Evolutionary conservation across 2,797 vertebrate genomes (phyloP).

Genomic region (Danio jaintianensis): DNA sequence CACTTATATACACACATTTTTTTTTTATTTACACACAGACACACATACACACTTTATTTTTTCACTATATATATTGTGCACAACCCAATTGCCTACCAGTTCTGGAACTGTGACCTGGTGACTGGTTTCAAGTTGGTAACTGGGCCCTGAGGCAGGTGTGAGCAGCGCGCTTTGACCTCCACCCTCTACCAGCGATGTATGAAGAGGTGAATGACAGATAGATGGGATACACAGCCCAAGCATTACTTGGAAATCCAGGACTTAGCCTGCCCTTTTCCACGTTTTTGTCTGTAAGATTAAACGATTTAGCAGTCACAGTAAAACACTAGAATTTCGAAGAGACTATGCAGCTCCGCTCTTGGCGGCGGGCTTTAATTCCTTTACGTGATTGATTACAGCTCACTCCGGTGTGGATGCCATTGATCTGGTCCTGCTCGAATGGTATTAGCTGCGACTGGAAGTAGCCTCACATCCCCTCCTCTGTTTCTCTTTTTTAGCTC

Average conservation of each 20-base stretch:
- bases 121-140: conserved; percentile 35
- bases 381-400: conserved; percentile 49
- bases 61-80: background rate
- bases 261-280: conserved; percentile 53
- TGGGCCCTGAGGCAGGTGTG: conserved; percentile 36
- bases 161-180: conserved; percentile 45
- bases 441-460: conserved; percentile 9
- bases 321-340: conserved; percentile 39
- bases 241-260: conserved; percentile 46
- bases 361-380: conserved; percentile 33
- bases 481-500: conserved; percentile 76
- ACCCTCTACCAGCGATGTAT: conserved; percentile 47
- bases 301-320: conserved; percentile 55
- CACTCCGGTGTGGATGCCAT: conserved; percentile 23
- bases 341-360: conserved; percentile 22
- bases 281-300: conserved; percentile 46
- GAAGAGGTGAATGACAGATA: conserved; percentile 54
- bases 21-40: no score
- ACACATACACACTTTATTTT: background rate
- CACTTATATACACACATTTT: no score
- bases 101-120: conserved; percentile 36
- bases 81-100: conserved; percentile 23
- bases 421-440: conserved; percentile 32
- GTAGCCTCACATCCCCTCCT: conserved; percentile 43
- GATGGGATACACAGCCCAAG: conserved; percentile 54